Evolutionary conservation across 2,113 vertebrate species (phyloP).

Genomic region (Fregata magnificens): DNA sequence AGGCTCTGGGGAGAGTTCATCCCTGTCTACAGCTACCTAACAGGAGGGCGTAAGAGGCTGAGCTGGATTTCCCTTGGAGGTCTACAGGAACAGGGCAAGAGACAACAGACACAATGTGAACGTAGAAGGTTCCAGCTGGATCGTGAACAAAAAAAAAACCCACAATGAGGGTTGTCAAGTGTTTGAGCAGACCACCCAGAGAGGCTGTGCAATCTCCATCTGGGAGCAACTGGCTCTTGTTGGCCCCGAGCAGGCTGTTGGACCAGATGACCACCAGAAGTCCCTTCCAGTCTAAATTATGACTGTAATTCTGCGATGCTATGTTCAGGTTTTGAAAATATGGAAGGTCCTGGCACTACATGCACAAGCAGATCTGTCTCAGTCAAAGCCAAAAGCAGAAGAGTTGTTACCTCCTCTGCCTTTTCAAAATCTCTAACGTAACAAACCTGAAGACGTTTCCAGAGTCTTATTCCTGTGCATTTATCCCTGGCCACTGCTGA

Average conservation of each 20-base stretch:
- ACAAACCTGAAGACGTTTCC: neutral
- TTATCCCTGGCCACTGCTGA: neutral
- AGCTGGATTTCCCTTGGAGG: neutral
- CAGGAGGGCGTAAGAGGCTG: neutral
- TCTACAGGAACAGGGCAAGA: neutral
- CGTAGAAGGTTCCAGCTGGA: neutral
- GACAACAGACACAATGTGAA: neutral
- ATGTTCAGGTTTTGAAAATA: neutral
- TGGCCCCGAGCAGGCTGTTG: neutral
- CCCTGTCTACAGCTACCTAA: neutral
- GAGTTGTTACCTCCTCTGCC: neutral
- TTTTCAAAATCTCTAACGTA: neutral
- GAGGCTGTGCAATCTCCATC: neutral
- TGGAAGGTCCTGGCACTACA: neutral
- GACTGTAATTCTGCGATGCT: neutral
- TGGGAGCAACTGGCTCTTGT: neutral
- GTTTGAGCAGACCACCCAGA: neutral
- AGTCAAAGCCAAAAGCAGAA: neutral
- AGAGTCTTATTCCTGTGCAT: neutral
- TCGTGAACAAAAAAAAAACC: neutral
- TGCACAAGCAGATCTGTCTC: neutral
- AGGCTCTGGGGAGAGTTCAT: neutral
- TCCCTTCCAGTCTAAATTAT: neutral
- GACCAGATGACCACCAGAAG: neutral
- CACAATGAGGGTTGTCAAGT: neutral